phyloP scores from a whole-genome alignment of 2,113 vertebrate species.

The Myotis davidii region DNA sequence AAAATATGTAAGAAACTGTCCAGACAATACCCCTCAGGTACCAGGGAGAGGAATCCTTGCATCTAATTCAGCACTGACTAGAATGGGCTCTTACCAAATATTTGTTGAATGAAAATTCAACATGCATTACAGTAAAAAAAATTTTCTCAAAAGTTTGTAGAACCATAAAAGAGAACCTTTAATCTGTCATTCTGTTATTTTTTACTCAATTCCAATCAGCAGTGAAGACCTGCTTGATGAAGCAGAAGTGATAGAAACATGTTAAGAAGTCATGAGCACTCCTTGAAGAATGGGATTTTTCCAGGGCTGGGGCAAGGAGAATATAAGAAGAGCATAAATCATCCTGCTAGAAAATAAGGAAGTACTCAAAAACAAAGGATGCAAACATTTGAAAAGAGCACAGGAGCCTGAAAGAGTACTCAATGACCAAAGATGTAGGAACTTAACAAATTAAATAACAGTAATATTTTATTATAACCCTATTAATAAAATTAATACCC shows the following conservation, averaged over 20 bases:
- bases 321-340: background rate
- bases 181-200: conserved; percentile 29
- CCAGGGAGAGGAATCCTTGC: background rate
- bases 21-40: background rate
- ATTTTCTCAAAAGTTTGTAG: conserved; percentile 38
- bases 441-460: background rate
- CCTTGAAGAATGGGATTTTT: background rate
- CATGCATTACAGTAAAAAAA: background rate
- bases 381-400: background rate
- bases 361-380: background rate
- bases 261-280: background rate
- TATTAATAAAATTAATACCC: conserved; percentile 18
- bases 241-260: background rate
- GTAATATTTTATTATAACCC: background rate
- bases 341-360: background rate
- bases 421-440: background rate
- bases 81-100: background rate
- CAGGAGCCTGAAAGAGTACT: background rate
- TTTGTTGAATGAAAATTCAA: background rate
- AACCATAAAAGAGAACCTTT: conserved; percentile 48
- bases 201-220: conserved; percentile 27
- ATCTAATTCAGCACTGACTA: background rate
- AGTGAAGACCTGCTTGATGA: conserved; percentile 26
- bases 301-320: background rate
- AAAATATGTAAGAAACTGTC: background rate